These are phyloP conservation scores for Prionchulus punctatus DNA, from an alignment of 2,888 invertebrate genomes.

Conservation along the genomic window DNA sequence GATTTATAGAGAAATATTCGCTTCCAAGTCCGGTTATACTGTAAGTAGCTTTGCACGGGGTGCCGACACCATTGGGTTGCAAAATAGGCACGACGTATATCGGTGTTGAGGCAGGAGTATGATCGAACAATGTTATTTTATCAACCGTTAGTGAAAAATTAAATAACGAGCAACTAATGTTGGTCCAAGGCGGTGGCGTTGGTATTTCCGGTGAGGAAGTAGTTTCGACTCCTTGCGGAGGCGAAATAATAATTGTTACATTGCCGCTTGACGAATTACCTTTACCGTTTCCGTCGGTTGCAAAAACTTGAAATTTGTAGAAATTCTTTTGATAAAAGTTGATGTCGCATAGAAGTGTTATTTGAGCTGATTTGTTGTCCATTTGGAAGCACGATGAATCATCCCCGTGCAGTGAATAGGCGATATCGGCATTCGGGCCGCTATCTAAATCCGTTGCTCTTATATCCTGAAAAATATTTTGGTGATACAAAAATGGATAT, in stretches of 20 bases:
- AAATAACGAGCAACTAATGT: neutral
- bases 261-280: neutral
- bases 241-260: neutral
- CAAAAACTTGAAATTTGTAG: neutral
- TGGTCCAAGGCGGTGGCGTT: neutral
- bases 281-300: neutral
- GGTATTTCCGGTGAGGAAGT: too few relatives aligned
- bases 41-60: neutral
- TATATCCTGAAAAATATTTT: conserved; percentile 2
- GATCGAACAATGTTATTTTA: neutral
- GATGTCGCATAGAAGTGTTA: neutral
- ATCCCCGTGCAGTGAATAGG: neutral
- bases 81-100: neutral
- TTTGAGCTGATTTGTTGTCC: neutral
- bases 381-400: neutral
- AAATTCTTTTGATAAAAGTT: neutral
- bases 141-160: neutral
- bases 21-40: neutral
- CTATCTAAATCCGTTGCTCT: neutral
- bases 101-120: neutral
- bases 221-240: neutral
- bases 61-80: neutral
- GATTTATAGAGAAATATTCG: neutral
- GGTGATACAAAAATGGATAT: too few relatives aligned
- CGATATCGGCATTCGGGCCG: neutral